Evolutionary conservation across 2,888 invertebrate species (phyloP).

Genomic region (Craniophora ligustri): DNA sequence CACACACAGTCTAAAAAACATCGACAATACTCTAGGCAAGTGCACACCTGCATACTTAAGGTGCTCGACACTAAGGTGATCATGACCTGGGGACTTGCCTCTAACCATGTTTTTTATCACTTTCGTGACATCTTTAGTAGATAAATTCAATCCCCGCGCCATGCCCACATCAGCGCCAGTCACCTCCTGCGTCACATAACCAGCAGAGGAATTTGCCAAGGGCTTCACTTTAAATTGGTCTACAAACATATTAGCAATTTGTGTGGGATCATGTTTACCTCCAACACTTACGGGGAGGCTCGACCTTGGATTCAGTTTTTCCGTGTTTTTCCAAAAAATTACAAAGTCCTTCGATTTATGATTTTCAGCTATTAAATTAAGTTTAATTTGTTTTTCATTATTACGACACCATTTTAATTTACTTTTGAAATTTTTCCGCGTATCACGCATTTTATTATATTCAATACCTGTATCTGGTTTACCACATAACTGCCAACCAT

Average conservation of each 20-base stretch:
- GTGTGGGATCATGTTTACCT: neutral
- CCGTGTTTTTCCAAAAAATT: neutral
- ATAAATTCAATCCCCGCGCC: neutral
- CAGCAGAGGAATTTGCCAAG: neutral
- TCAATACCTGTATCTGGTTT: neutral
- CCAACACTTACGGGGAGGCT: neutral
- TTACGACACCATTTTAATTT: neutral
- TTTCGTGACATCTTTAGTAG: neutral
- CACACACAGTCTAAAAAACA: neutral
- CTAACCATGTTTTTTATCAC: neutral
- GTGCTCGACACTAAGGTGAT: conserved; percentile 8
- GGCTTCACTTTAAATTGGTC: neutral
- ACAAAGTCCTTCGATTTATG: neutral
- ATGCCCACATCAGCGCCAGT: neutral
- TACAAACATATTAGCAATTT: neutral
- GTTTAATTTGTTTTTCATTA: neutral
- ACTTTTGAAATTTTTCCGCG: neutral
- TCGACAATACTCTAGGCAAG: neutral
- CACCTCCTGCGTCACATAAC: neutral
- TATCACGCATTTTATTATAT: neutral
- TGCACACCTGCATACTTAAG: conserved; percentile 1
- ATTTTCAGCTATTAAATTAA: neutral
- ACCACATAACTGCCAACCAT: neutral
- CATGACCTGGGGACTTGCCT: conserved; percentile 6
- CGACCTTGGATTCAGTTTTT: neutral